A percentile compares a stretch with the other conserved stretches of the same genome.
phyloP scores from a whole-genome alignment of 2,888 invertebrate genomes.

The Lydus trimaculatus region DNA sequence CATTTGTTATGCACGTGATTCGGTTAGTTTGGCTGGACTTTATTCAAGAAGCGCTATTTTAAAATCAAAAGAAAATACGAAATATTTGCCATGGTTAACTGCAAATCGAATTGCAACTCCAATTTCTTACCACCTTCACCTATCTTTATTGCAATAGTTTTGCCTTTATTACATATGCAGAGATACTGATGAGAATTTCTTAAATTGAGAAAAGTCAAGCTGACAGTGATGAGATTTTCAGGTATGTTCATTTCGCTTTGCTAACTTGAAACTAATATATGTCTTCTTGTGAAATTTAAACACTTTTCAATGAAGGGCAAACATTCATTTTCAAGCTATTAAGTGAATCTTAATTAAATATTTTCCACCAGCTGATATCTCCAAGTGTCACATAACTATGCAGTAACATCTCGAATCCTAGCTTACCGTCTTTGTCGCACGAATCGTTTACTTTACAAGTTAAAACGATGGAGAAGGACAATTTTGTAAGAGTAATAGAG shows the following conservation, averaged over 20 bases:
- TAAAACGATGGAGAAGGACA: not conserved
- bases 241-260: not conserved
- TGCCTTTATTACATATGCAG: not conserved
- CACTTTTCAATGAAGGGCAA: constrained; percentile 50
- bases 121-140: not conserved
- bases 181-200: not conserved
- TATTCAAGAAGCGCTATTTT: no score
- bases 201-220: not conserved
- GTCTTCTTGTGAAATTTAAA: constrained; percentile 47
- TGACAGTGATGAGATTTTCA: constrained; percentile 15
- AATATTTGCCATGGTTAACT: constrained; percentile 10
- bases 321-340: constrained; percentile 56
- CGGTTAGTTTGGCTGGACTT: constrained; percentile 21
- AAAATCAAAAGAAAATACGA: no score
- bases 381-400: constrained; percentile 62
- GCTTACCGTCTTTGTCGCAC: constrained; percentile 32
- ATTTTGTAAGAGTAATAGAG: not conserved
- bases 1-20: constrained; percentile 41
- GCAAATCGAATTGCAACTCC: constrained; percentile 9
- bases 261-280: constrained; percentile 47
- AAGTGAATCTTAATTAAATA: constrained; percentile 61
- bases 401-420: constrained; percentile 43
- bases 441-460: not conserved
- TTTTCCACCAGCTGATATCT: constrained; percentile 61
- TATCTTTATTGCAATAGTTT: not conserved